Percentiles rank a stretch among this genome's conserved stretches.
Conservation (phyloP, 2,888 invertebrate species). For the Rhagonycha lutea region DNA sequence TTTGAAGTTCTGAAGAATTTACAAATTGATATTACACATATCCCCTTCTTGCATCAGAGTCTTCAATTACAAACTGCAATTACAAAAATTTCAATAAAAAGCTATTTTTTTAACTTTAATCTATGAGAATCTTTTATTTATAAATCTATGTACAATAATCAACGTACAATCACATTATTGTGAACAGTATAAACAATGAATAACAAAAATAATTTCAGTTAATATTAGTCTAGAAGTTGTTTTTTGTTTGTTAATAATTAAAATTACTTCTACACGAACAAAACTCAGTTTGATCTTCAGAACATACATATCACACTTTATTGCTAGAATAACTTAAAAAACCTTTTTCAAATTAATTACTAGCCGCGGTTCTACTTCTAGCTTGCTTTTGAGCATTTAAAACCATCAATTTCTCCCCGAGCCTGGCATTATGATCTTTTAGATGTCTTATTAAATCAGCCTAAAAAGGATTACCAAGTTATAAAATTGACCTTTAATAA, state of each 20-base stretch:
- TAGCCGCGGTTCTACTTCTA: constrained; percentile 24
- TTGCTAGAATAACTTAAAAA: neutral
- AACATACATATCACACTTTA: neutral
- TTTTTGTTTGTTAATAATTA: neutral
- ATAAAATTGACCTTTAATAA: neutral
- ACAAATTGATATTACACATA: too few species aligned
- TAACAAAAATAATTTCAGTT: neutral
- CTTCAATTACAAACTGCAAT: too few species aligned
- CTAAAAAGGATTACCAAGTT: constrained; percentile 40
- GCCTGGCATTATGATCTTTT: constrained; percentile 67
- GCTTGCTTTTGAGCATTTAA: constrained; percentile 59
- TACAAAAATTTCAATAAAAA: too few species aligned
- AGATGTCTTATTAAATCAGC: constrained; percentile 72
- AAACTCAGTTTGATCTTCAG: neutral
- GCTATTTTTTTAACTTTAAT: neutral
- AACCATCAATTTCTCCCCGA: constrained; percentile 68
- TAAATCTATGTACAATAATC: neutral
- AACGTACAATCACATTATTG: neutral
- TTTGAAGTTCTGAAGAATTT: too few species aligned
- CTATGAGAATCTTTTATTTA: neutral
- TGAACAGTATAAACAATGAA: neutral
- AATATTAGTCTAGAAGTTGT: neutral
- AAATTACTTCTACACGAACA: neutral
- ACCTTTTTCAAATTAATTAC: neutral
- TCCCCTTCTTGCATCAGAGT: too few species aligned